Conservation (phyloP, 2,797 vertebrate species). For the Podargus strigoides region DNA sequence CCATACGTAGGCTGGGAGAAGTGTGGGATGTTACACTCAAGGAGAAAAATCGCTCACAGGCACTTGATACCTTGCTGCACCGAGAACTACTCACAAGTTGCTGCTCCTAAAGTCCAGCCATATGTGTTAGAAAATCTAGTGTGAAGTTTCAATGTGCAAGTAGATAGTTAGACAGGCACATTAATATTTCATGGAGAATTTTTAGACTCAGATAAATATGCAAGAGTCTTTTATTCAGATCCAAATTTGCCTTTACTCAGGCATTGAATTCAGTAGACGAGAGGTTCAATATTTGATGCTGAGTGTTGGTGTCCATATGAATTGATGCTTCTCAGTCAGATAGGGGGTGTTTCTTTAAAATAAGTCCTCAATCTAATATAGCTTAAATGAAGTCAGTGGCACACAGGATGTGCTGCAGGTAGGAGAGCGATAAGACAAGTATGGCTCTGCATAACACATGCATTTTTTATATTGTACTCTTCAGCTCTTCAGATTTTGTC, state of each 20-base stretch:
- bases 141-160: neutral
- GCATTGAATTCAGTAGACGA: neutral
- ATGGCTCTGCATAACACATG: neutral
- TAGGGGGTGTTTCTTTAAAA: neutral
- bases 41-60: neutral
- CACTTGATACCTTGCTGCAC: neutral
- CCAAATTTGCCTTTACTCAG: constrained; percentile 11
- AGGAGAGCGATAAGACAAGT: neutral
- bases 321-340: neutral
- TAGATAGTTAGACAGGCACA: neutral
- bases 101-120: neutral
- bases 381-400: neutral
- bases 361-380: neutral
- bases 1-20: neutral
- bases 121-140: neutral
- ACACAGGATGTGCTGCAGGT: neutral
- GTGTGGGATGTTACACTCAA: neutral
- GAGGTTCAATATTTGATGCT: neutral
- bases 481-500: neutral
- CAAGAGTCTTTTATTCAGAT: neutral
- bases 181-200: constrained; percentile 29
- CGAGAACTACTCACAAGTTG: neutral
- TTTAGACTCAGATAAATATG: neutral
- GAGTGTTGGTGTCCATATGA: neutral
- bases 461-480: neutral